A percentile compares a stretch with the other conserved stretches of the same genome.
These are phyloP conservation scores for Thripadectes ignobilis DNA, from an alignment of 2,797 vertebrate species.

Conservation along the genomic window DNA sequence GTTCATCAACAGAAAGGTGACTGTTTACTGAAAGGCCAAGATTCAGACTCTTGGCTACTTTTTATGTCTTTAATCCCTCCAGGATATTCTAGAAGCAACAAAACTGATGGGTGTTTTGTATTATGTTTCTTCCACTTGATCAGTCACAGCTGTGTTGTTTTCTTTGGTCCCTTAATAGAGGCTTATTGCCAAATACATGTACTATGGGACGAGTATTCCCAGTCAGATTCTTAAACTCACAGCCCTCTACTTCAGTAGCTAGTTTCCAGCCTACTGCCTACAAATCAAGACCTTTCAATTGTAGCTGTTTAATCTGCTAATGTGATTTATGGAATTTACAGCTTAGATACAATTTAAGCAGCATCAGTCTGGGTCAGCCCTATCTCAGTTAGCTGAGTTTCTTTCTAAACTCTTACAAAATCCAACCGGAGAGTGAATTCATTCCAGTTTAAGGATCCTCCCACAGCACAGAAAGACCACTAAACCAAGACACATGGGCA, in stretches of 20 bases:
- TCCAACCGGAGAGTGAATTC: neutral
- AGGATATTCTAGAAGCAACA: neutral
- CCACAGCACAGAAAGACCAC: neutral
- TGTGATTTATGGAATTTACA: neutral
- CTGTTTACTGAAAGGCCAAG: neutral
- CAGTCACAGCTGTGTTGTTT: neutral
- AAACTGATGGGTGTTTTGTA: neutral
- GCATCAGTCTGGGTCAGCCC: neutral
- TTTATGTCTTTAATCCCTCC: neutral
- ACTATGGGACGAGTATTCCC: neutral
- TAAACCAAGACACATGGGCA: neutral
- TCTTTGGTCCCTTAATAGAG: neutral
- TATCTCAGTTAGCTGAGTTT: constrained; percentile 34
- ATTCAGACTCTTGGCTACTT: neutral
- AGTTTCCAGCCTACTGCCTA: neutral
- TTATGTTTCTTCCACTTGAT: neutral
- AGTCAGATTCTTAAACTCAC: neutral
- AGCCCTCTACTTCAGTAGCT: neutral
- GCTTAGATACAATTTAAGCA: constrained; percentile 3
- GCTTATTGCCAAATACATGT: neutral
- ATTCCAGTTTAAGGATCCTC: neutral
- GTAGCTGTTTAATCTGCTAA: neutral
- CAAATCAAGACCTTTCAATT: neutral
- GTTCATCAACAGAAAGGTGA: neutral
- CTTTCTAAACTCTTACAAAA: constrained; percentile 54